These are phyloP conservation scores for Pyrgus malvae DNA, from an alignment of 2,888 invertebrate species.

Conservation along the genomic window DNA sequence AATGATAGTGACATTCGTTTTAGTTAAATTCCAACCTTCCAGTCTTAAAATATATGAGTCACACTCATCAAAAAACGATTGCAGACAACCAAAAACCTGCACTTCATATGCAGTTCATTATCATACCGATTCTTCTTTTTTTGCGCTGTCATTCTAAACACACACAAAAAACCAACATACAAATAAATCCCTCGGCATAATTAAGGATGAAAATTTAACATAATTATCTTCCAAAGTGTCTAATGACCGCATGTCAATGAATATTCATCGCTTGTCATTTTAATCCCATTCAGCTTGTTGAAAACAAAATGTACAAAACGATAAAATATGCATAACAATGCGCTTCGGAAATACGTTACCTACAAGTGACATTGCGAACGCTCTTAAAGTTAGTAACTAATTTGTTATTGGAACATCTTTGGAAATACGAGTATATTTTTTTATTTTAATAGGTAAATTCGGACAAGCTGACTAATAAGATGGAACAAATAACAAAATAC, in stretches of 20 bases:
- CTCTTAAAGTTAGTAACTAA: neutral
- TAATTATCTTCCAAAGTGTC: constrained; percentile 22
- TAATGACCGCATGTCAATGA: constrained; percentile 23
- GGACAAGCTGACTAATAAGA: too few species aligned
- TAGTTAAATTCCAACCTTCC: neutral
- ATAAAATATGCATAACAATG: constrained; percentile 18
- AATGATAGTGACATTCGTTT: neutral
- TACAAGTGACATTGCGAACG: neutral
- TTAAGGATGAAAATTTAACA: constrained; percentile 20
- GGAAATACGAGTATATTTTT: too few species aligned
- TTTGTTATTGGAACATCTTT: too few species aligned
- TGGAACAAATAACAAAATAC: too few species aligned
- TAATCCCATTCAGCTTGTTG: constrained; percentile 5
- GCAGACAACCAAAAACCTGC: neutral
- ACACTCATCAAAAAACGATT: neutral
- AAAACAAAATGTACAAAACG: constrained; percentile 14
- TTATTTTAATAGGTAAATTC: too few species aligned
- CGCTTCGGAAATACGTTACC: neutral
- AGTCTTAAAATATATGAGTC: neutral
- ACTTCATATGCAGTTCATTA: constrained; percentile 16
- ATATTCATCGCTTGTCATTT: constrained; percentile 24
- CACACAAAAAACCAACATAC: constrained; percentile 13
- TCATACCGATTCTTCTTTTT: constrained; percentile 6
- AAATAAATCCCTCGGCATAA: constrained; percentile 13
- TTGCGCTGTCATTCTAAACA: constrained; percentile 14